These are phyloP conservation scores for Eonycteris spelaea DNA, from an alignment of 2,113 vertebrate species.

Conservation along the genomic window DNA sequence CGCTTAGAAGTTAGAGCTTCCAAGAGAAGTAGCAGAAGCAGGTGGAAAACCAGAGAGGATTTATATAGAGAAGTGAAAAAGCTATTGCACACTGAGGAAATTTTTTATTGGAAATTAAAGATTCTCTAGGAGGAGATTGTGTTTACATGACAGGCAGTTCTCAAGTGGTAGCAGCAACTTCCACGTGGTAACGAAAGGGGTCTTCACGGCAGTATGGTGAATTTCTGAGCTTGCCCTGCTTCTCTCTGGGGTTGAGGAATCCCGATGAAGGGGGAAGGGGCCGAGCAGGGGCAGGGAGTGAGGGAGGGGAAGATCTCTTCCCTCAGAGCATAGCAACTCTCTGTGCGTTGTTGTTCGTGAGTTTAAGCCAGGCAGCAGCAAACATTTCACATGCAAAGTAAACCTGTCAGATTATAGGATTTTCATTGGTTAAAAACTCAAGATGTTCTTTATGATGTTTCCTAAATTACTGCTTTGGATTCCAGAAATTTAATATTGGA, in stretches of 20 bases:
- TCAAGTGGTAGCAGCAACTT: neutral
- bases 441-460: conserved; percentile 16
- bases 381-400: neutral
- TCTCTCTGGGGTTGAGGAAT: neutral
- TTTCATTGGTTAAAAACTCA: neutral
- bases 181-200: neutral
- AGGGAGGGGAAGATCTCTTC: neutral
- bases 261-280: accelerated
- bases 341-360: no score
- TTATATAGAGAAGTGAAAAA: neutral
- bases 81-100: neutral
- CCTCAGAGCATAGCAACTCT: no score
- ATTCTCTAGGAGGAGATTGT: neutral
- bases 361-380: neutral
- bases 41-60: neutral
- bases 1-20: neutral
- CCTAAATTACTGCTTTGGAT: conserved; percentile 33
- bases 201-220: neutral
- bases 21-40: neutral
- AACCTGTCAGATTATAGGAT: neutral
- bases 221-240: neutral
- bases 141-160: neutral
- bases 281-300: neutral
- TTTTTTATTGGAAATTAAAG: neutral
- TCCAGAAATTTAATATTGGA: conserved; percentile 26